Percentiles rank a stretch among this genome's conserved stretches.
phyloP scores from a whole-genome alignment of 2,888 invertebrate species.

The Drosophila longiperda region DNA sequence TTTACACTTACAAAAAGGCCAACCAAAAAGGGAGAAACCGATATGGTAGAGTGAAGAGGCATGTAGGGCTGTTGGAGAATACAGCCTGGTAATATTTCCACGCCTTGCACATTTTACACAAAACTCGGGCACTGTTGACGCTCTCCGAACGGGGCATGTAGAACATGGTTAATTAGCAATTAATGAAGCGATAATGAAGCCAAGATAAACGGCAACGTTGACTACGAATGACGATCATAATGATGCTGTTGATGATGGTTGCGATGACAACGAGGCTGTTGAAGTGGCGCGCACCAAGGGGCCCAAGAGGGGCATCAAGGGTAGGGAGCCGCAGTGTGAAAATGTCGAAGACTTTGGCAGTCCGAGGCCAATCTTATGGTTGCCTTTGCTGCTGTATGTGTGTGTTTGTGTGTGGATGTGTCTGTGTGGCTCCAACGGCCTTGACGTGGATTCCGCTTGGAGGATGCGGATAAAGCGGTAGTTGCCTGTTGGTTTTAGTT shows the following conservation, averaged over 20 bases:
- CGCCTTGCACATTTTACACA: slow-evolving; percentile 74
- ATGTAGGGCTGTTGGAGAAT: slow-evolving; percentile 1
- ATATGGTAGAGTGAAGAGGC: neutral
- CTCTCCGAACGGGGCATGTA: slow-evolving; percentile 64
- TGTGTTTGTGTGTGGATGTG: neutral
- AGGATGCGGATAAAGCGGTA: slow-evolving; percentile 59
- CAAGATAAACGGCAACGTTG: slow-evolving; percentile 76
- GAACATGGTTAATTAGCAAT: slow-evolving; percentile 84
- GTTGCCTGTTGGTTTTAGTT: slow-evolving; percentile 44
- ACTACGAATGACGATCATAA: slow-evolving; percentile 28
- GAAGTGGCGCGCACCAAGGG: slow-evolving; percentile 32
- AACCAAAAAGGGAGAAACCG: slow-evolving; percentile 33
- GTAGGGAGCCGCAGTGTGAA: slow-evolving; percentile 15
- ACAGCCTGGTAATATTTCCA: slow-evolving; percentile 66
- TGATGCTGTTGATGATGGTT: slow-evolving; percentile 16
- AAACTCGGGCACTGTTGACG: slow-evolving; percentile 34
- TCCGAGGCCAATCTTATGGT: slow-evolving; percentile 39
- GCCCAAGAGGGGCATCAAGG: neutral
- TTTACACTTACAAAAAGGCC: slow-evolving; percentile 78
- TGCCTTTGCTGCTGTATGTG: slow-evolving; percentile 14
- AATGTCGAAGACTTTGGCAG: slow-evolving; percentile 58
- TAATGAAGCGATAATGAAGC: slow-evolving; percentile 84
- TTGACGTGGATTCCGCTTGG: slow-evolving; percentile 57
- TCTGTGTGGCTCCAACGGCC: slow-evolving; percentile 46
- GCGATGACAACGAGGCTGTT: slow-evolving; percentile 48